Evolutionary conservation across 2,888 invertebrate genomes (phyloP), one percentile per base, ranked within the genome.

Genomic region (Drosophila parthenogenetica): DNA sequence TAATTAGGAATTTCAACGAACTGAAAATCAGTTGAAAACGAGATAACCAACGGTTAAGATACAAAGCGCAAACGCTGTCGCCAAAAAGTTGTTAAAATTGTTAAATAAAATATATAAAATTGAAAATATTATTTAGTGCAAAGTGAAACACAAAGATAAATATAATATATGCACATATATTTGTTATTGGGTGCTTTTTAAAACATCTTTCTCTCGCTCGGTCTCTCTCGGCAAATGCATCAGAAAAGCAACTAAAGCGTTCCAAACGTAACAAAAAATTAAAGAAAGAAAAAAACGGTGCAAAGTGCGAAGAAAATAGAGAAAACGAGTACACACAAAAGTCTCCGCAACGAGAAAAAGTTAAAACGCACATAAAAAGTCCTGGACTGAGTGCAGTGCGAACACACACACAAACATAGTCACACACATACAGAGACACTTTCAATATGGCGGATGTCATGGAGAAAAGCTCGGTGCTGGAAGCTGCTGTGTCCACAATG

Each of bases 381-480:
- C 81, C 88, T 81, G 67, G 65, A 65, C 73, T 72, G 67, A 77
- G 75, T 87, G 79, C 89, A 80, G 67, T 76, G 64, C 68, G 42
- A 45, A 69, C 63, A 69, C 48, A 75, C 22, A 67, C 50, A 66
- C 7, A 57, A 19, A 66, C 25, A 57, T 60, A 22, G 22, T 5
- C 22, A 49, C 60, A 63, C 70, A 69, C 19, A 69, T 39, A 72
- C 37, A 68, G 55, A 72, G 58, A 45, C 74, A 72, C 70, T 89
- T 90, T 83, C 77, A 89, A 82, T 81, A 90, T 90, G 90, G 90
- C 90, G 90, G 90, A 90, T 83, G 87, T 90, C 74, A 80, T 91
- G 89, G 91, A 90, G 89, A 91, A 90, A 91, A 91, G 90, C 91
- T 91, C 87, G 60, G 69, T 81, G 69, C 81, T 90, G 90, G 91